Base-by-base conservation (phyloP, 2,797 vertebrate species). In the Dendrocincla fuliginosa region DNA sequence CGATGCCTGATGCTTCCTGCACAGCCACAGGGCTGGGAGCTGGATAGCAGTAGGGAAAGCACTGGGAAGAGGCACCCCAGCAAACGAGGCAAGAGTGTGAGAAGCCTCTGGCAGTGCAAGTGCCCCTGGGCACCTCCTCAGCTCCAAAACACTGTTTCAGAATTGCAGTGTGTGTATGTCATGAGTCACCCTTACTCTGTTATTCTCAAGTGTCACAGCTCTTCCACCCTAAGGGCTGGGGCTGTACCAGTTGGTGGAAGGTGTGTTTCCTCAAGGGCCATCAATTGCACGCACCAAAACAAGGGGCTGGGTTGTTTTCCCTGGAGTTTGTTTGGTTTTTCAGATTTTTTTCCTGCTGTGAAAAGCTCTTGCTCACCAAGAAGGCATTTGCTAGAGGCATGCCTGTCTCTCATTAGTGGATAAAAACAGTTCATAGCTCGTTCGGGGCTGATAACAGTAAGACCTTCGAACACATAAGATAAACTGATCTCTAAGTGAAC, bases 351-450 rank as follows among this genome's bases (percentile, higher is more conserved):
- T 20, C 49, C 80, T 73, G 41, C 56, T 92, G 78, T 84, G 84
- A 74, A 82, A 90, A 73, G 63, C 37, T 92, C 64, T 94, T 93
- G 68, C 87, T 91, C 78, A 85, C 63, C 60, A 84, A 39, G 44
- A 79, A 67, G 41, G 33, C 56, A 85, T 90, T 93, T 13, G 18
- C 63, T 60, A 80, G 76, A 84, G 76, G 57, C n/a, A 0, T 80
- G 93, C 41, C 70, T 77, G 71, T 42, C 71, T 61, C 73, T 68
- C 76, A 49, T 35, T 15, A 71, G 27, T 44, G 47, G 64, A 39
- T 39, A 73, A 55, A 83, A 91, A 19, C 78, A 87, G 65, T 42
- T 79, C 71, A 55, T 25, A 86, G 82, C 33, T 85, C 75, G 74
- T 67, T 49, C 1, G 0, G 53, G 75, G 60, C 49, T 70, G 57